A percentile compares a stretch with the other conserved stretches of the same genome.
Conservation (phyloP, 2,888 invertebrate species). For the Acronicta aceris region DNA sequence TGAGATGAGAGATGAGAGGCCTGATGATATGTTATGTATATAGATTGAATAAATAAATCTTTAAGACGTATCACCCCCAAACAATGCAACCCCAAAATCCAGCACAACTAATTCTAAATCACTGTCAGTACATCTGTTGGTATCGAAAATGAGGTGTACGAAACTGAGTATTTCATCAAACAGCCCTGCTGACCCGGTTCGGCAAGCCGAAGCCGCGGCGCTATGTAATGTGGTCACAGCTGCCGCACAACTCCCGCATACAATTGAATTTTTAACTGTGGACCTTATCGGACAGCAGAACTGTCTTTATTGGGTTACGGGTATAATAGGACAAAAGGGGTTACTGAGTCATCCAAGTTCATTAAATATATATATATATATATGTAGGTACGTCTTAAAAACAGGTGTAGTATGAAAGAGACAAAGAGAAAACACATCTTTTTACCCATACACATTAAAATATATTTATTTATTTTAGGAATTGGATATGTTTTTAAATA, state of each 20-base stretch:
- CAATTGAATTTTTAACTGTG: constrained; percentile 79
- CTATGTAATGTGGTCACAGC: constrained; percentile 79
- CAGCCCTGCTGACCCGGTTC: constrained; percentile 69
- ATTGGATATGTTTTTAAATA: too few species aligned
- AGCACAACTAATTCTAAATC: constrained; percentile 60
- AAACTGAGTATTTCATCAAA: constrained; percentile 74
- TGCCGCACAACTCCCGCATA: constrained; percentile 69
- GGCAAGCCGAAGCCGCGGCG: constrained; percentile 66
- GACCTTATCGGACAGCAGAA: constrained; percentile 62
- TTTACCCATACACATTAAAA: too few species aligned
- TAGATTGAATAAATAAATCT: not conserved
- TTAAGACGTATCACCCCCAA: too few species aligned
- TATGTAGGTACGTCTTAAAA: not conserved
- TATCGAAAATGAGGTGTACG: constrained; percentile 70
- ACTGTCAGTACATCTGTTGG: constrained; percentile 60
- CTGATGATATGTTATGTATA: too few species aligned
- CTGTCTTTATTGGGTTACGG: constrained; percentile 63
- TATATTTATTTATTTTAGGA: too few species aligned
- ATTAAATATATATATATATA: not conserved
- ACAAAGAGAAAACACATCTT: too few species aligned
- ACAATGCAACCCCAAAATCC: not conserved
- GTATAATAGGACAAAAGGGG: constrained; percentile 33
- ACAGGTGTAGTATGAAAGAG: not conserved
- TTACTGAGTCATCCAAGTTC: constrained; percentile 31
- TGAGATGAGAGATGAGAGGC: too few species aligned